A percentile compares a stretch with the other conserved stretches of the same genome.
Conservation (phyloP, 1,140 invertebrate species). For the Holcopasites calliopsidis region DNA sequence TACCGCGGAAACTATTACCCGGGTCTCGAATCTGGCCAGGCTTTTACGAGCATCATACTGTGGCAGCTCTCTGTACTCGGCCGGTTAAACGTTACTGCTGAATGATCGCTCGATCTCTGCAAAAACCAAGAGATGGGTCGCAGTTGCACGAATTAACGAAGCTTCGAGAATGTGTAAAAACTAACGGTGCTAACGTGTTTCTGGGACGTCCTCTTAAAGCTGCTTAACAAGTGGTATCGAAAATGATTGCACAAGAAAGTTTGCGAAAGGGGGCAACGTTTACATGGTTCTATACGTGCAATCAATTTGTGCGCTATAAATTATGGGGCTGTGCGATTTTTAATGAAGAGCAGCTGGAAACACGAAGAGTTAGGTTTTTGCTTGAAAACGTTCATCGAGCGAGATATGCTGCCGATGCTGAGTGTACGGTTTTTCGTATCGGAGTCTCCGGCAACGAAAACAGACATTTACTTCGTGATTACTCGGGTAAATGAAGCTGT, state of each 20-base stretch:
- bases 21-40: neutral
- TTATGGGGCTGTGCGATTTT: too few relatives aligned
- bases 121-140: neutral
- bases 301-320: too few relatives aligned
- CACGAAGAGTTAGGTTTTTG: neutral
- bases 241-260: too few relatives aligned
- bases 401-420: neutral
- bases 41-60: neutral
- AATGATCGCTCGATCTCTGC: neutral
- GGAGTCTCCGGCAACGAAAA: neutral
- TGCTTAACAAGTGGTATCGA: too few relatives aligned
- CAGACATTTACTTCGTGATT: neutral
- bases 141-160: neutral
- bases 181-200: neutral
- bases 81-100: neutral
- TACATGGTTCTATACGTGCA: too few relatives aligned
- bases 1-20: neutral
- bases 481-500: too few relatives aligned
- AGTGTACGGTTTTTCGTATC: neutral
- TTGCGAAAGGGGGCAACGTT: too few relatives aligned
- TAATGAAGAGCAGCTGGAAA: neutral
- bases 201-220: neutral
- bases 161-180: neutral
- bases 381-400: neutral
- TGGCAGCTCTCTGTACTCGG: neutral